Evolutionary conservation across 2,113 vertebrate species (phyloP), one percentile per base, ranked within the genome.

Genomic region (Hirundichthys speculiger): DNA sequence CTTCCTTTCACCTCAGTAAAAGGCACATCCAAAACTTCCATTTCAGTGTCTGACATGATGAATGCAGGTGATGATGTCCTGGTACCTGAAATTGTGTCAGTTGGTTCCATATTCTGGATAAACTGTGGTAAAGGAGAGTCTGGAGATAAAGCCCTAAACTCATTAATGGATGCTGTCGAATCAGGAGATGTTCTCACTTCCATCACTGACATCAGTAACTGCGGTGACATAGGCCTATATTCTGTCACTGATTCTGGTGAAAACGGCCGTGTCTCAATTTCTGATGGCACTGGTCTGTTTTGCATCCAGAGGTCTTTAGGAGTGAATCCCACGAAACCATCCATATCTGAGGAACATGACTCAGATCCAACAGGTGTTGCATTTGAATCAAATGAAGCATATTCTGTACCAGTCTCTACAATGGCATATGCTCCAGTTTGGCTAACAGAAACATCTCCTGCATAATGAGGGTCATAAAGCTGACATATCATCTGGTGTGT

Each of bases 381-480:
- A 19, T 48, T 13, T 15, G 16, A 50, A 38, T 70, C 51, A 57
- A 53, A 2, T 12, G 12, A 10, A 43, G 24, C 2, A n/a, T 10
- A 11, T 15, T 39, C 46, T 13, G 22, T 22, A 14, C 19, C 21
- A 6, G 3, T 38, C 8, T 61, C 41, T 4, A 12, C 25, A 38
- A 20, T 20, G 39, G 55, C 62, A 25, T 20, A 69, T 15, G 42
- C 15, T 21, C 40, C 34, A 64, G 24, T 39, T 47, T 47, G 80
- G 2, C 41, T 62, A 40, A 8, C 69, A 53, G 69, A 76, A 15
- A 69, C 25, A 21, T 84, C 67, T 22, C 75, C 72, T 50, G 82
- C 64, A 73, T 88, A 92, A 25, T 85, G 86, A 15, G 80, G 66
- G 54, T 92, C 90, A 80, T 76, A 48, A 1, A 90, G 39, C 41